Evolutionary conservation across 92 coral and sea anemone genomes (phyloP), one percentile per base, ranked within the genome.

Genomic region (Hydrozoanthus gracilis): DNA sequence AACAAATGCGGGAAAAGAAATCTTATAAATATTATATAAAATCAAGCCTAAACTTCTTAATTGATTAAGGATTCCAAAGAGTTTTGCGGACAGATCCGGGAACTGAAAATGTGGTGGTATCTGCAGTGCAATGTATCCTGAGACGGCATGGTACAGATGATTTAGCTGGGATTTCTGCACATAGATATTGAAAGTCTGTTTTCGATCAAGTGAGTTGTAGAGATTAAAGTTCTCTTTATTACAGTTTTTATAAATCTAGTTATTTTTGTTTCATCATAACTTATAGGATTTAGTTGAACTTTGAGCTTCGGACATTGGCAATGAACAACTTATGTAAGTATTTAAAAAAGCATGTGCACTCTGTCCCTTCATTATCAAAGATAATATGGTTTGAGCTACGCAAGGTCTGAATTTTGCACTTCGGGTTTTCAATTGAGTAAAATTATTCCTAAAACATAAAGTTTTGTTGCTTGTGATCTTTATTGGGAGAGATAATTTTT

Each of bases 111-210:
- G 82, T 76, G 66, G 45, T 88, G 77, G 9, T 88, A 16, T 74
- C 91, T 18, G 78, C 91, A 58, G 76, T 88, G 50, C 91, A 88
- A 66, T 88, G 91, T 77, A 83, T 84, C 7, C 65, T 88, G 50
- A 82, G 91, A 83, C 85, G 88, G 58, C 20, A 83, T 75, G 91
- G 44, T 13, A 35, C 13, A 7, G 91, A 88, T 35, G 91, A 51
- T 39, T 74, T 88, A 18, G 84, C 91, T 20, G 88, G 83, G 2
- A 12, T 17, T 39, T 46, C 52, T 3, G 87, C 91, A 73, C 91
- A 88, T 52, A 82, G 91, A 88, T 88, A 88, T 83, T 88, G 91
- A 82, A 88, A 83, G 79, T 88, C 91, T 46, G 78, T 88, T 17
- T 88, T 88, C 76, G 82, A 83, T 76, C 91, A 88, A 82, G 91